A percentile compares a stretch with the other conserved stretches of the same genome.
Evolutionary conservation across 2,888 invertebrate genomes (phyloP).

Genomic region (Ophion costatus): DNA sequence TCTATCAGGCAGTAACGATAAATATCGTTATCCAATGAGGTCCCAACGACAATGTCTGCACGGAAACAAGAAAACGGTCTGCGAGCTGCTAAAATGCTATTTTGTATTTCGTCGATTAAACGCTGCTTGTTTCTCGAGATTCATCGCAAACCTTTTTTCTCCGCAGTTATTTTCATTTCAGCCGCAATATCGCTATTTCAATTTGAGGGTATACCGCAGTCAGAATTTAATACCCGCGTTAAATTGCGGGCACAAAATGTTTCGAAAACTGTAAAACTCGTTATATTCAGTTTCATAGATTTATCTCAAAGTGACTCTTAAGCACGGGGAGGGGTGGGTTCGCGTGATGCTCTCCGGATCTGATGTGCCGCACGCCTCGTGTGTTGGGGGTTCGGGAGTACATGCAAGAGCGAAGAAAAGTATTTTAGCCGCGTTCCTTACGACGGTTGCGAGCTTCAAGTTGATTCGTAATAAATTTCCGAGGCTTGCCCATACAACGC

Average conservation of each 20-base stretch:
- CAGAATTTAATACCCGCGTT: conserved; percentile 7
- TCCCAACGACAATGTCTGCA: too few relatives aligned
- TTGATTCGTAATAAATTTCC: conserved; percentile 68
- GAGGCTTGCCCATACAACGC: conserved; percentile 15
- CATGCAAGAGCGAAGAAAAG: conserved; percentile 50
- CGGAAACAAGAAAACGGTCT: not conserved
- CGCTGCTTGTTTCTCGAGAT: not conserved
- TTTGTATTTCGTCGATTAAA: not conserved
- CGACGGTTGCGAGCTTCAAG: conserved; percentile 53
- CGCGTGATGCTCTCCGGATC: conserved; percentile 53
- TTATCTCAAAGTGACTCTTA: conserved; percentile 17
- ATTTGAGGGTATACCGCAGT: not conserved
- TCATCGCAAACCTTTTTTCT: too few relatives aligned
- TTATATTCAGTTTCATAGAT: conserved; percentile 18
- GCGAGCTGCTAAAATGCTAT: too few relatives aligned
- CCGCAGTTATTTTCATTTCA: too few relatives aligned
- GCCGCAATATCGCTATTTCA: not conserved
- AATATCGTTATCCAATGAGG: too few relatives aligned
- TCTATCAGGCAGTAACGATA: too few relatives aligned
- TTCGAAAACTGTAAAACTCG: conserved; percentile 37
- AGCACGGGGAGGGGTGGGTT: conserved; percentile 10
- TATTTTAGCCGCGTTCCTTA: conserved; percentile 52
- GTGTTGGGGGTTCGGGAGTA: not conserved
- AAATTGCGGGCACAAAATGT: conserved; percentile 16
- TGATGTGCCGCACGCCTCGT: conserved; percentile 52